phyloP scores from a whole-genome alignment of 2,113 vertebrate genomes.

The Anoura caudifer region DNA sequence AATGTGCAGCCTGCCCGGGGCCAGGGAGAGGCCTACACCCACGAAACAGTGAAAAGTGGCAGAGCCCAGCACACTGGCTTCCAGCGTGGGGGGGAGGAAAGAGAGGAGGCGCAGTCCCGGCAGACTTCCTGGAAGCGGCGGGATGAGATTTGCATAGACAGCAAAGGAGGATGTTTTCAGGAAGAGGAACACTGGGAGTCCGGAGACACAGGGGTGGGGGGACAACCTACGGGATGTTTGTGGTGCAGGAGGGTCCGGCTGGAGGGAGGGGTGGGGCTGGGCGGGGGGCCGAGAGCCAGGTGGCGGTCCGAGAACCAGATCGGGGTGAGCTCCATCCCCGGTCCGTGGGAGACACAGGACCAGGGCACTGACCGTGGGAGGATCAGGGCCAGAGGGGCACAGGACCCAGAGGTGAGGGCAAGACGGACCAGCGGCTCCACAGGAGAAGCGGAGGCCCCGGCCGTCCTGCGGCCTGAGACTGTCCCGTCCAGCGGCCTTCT shows the following conservation, averaged over 20 bases:
- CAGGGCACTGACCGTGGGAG: not conserved
- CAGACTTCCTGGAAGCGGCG: not conserved
- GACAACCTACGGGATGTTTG: accelerated
- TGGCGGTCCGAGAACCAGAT: too few relatives aligned
- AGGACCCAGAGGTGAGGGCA: not conserved
- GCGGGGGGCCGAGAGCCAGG: not conserved
- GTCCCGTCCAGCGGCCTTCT: not conserved
- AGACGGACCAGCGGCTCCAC: not conserved
- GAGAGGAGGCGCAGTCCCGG: not conserved
- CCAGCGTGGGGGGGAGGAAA: not conserved
- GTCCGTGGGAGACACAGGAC: not conserved
- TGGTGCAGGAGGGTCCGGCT: not conserved
- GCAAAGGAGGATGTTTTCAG: not conserved
- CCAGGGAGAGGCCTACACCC: not conserved
- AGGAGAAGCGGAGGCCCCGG: not conserved
- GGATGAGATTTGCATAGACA: not conserved
- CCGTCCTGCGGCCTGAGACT: accelerated
- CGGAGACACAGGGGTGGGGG: not conserved
- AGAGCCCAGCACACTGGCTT: not conserved
- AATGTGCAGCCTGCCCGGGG: not conserved
- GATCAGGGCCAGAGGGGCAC: not conserved
- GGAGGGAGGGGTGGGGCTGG: not conserved
- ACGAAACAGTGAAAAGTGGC: not conserved
- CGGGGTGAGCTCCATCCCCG: too few relatives aligned
- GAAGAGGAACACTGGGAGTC: not conserved